Conservation (phyloP, 2,888 invertebrate species). For the Metellina segmentata region DNA sequence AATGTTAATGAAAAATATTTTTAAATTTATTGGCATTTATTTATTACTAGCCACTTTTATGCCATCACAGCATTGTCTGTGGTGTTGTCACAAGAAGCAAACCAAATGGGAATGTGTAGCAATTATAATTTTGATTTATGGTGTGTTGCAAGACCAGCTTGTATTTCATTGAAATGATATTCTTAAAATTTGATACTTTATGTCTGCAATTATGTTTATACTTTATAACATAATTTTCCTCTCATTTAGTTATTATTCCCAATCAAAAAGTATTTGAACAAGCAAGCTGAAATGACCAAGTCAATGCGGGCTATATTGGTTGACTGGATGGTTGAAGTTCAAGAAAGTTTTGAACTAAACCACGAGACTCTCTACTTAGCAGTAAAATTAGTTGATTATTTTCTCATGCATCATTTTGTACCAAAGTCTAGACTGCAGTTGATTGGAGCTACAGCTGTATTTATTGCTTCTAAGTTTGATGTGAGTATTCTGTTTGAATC, state of each 20-base stretch:
- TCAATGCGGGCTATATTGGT: slow-evolving; percentile 96
- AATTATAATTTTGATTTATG: too few species aligned
- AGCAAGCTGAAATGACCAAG: slow-evolving; percentile 88
- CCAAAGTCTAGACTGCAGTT: slow-evolving; percentile 92
- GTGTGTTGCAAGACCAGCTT: too few species aligned
- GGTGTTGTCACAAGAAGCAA: too few species aligned
- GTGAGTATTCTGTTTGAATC: slow-evolving; percentile 83
- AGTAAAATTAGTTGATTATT: slow-evolving; percentile 96
- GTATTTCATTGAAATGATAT: too few species aligned
- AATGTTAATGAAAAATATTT: too few species aligned
- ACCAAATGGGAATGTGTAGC: too few species aligned
- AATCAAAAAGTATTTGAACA: slow-evolving; percentile 90
- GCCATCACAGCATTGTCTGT: too few species aligned
- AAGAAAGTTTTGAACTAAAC: slow-evolving; percentile 97
- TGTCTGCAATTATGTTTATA: too few species aligned
- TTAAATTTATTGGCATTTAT: too few species aligned
- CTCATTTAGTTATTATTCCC: slow-evolving; percentile 84
- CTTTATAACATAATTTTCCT: too few species aligned
- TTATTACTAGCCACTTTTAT: too few species aligned
- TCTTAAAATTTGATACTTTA: too few species aligned
- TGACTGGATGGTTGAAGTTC: slow-evolving; percentile 99
- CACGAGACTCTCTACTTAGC: slow-evolving; percentile 98
- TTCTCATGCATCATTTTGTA: slow-evolving; percentile 87
- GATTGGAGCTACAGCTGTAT: slow-evolving; percentile 94
- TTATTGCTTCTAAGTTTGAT: slow-evolving; percentile 97